These are phyloP conservation scores for Hyperopisus bebe DNA, from an alignment of 2,113 vertebrate genomes.

Conservation along the genomic window DNA sequence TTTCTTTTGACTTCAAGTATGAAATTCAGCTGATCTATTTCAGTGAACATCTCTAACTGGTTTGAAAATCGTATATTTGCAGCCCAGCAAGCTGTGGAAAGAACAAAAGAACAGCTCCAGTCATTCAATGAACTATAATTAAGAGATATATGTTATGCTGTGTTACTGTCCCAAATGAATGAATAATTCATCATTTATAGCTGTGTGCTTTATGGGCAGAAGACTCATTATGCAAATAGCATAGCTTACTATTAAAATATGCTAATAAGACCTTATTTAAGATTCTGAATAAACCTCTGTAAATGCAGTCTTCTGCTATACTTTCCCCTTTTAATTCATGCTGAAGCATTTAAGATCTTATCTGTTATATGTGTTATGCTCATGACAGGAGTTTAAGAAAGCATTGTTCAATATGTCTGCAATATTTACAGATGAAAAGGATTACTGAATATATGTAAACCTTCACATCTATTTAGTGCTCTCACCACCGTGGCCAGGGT, in stretches of 20 bases:
- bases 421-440: neutral
- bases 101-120: neutral
- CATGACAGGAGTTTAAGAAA: conserved; percentile 21
- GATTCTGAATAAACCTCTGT: conserved; percentile 40
- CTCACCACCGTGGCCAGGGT: conserved; percentile 33
- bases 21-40: neutral
- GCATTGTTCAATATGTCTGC: conserved; percentile 23
- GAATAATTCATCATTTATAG: conserved; percentile 29
- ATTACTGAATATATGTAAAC: neutral
- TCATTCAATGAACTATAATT: conserved; percentile 14
- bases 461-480: neutral
- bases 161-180: conserved; percentile 23
- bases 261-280: conserved; percentile 45
- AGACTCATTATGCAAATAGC: conserved; percentile 37
- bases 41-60: neutral
- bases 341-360: conserved; percentile 43
- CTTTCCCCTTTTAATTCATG: conserved; percentile 37
- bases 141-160: conserved; percentile 1
- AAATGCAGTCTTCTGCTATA: conserved; percentile 28
- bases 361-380: conserved; percentile 27
- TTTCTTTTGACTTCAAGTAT: neutral
- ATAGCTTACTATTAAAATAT: conserved; percentile 41
- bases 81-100: neutral
- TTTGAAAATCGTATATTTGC: neutral
- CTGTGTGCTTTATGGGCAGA: conserved; percentile 8